Evolutionary conservation across 2,888 invertebrate species (phyloP), one percentile per base, ranked within the genome.

Genomic region (Amblyjoppa proteus): DNA sequence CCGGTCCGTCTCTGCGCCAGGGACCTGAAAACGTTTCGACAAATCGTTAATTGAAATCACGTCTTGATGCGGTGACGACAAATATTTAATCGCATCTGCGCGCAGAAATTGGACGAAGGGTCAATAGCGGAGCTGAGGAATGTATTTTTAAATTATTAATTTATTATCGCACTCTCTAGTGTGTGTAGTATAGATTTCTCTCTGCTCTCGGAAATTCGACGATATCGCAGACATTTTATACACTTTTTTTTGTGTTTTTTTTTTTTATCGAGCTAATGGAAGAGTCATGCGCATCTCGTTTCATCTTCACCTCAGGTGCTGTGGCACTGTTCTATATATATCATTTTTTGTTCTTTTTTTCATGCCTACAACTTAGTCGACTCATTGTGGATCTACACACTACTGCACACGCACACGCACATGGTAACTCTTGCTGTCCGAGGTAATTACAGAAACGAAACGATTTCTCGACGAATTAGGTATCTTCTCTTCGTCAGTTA

Each of bases 21-120:
- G 69, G 81, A 66, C 82, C 88, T 87, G 85, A 79, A 87, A 87
- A 75, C 20, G 64, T 81, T 74, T 58, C 66, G 82, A 61, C n/a
- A 82, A 74, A 74, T 71, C 51, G 78, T 78, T 85, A 84, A 38
- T 41, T 56, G 13, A 16, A 49, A 53, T 75, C 66, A 56, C 3
- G 13, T 34, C 13, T 28, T 49, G 11, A 58, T 20, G 34, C 7
- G 49, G 20, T 49, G 25, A 73, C 31, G 61, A 64, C 51, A 13
- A 58, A 49, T 31, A 61, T 51, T 58, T 70, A 53, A 41, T 31
- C 41, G 49, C 45, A 13, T 75, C 51, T 9, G 16, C 31, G 38
- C 61, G 45, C 58, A 58, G 69, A 69, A 75, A 79, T 64, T 64
- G 53, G 70, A 64, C 31, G 56, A 31, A 80, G 76, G 66, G 13